These are phyloP conservation scores for Agraylea sexmaculata DNA, from an alignment of 1,140 invertebrate species.

Conservation along the genomic window DNA sequence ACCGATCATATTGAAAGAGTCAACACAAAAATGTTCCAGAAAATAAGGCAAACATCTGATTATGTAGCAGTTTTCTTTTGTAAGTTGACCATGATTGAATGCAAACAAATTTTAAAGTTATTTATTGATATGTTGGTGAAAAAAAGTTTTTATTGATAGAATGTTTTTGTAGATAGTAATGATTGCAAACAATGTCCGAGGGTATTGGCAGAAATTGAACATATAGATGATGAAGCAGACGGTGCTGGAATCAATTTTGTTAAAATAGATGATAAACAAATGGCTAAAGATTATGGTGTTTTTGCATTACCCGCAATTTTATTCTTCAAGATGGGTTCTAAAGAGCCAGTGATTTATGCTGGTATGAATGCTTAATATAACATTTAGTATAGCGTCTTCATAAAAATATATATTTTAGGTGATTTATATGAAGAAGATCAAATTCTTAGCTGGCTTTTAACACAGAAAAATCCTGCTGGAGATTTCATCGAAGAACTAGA, in stretches of 20 bases:
- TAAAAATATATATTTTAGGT: conserved; percentile 40
- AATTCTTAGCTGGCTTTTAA: conserved; percentile 78
- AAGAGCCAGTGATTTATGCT: conserved; percentile 88
- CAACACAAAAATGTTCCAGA: conserved; percentile 87
- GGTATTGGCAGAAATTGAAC: conserved; percentile 79
- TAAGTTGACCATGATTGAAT: conserved; percentile 43
- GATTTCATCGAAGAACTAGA: conserved; percentile 84
- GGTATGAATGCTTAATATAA: conserved; percentile 41
- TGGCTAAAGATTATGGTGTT: conserved; percentile 78
- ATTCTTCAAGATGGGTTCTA: conserved; percentile 78
- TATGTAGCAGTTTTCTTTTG: conserved; percentile 93
- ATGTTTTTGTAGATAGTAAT: conserved; percentile 65
- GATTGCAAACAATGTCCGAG: conserved; percentile 88
- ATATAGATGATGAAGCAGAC: conserved; percentile 88
- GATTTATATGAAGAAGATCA: conserved; percentile 83
- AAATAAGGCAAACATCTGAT: conserved; percentile 79
- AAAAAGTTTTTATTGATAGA: conserved; percentile 6
- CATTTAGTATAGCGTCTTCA: too few species aligned
- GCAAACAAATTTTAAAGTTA: not conserved
- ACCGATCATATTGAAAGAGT: conserved; percentile 88
- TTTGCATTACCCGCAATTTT: conserved; percentile 80
- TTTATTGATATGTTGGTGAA: not conserved
- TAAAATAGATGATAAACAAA: conserved; percentile 76
- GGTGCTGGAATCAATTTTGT: conserved; percentile 88
- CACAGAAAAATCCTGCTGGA: conserved; percentile 80